A percentile compares a stretch with the other conserved stretches of the same genome.
Conservation (phyloP, 1,140 invertebrate species). For the Plutomurus gul region DNA sequence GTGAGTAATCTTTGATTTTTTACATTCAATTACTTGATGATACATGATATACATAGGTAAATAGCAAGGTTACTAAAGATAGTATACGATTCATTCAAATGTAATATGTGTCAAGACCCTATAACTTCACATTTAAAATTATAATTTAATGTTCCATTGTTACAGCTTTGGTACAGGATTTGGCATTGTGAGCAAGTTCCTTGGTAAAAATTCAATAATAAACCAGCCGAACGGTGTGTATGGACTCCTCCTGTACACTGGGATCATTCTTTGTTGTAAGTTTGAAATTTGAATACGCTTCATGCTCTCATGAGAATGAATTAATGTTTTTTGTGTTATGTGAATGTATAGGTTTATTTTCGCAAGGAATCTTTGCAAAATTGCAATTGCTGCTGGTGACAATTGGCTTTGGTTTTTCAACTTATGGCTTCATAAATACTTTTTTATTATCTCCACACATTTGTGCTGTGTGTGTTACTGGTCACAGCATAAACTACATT, state of each 20-base stretch:
- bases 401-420: neutral
- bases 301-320: neutral
- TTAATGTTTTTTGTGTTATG: neutral
- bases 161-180: neutral
- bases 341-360: neutral
- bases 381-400: neutral
- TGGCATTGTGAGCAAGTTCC: neutral
- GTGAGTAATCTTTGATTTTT: neutral
- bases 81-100: no score
- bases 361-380: neutral
- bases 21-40: no score
- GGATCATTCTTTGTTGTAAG: neutral
- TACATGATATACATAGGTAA: no score
- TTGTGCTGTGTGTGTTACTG: neutral
- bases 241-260: neutral
- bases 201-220: neutral
- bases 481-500: slow-evolving; percentile 1
- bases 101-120: no score
- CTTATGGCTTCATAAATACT: neutral
- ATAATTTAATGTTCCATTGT: neutral
- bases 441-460: neutral
- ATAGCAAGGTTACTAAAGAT: no score
- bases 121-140: neutral
- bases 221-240: neutral
- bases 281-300: neutral